Conservation (phyloP, 1,140 invertebrate genomes). For the Sitodiplosis mosellana region DNA sequence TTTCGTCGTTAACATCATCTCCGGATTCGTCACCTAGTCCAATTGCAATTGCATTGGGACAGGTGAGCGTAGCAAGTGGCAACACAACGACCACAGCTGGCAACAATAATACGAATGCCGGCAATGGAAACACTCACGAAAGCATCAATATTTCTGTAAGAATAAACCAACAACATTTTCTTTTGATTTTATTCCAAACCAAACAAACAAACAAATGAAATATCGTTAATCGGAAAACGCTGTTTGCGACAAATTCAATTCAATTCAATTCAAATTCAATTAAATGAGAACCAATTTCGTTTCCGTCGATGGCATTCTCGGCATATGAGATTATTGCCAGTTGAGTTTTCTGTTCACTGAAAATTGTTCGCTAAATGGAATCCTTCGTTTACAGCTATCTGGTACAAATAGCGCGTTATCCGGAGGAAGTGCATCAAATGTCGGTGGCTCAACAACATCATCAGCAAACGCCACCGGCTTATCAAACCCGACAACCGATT, state of each 20-base stretch:
- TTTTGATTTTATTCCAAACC: too few species aligned
- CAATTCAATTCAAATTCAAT: too few species aligned
- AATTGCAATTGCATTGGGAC: slow-evolving; percentile 50
- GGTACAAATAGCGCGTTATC: neutral
- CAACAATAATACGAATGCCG: slow-evolving; percentile 16
- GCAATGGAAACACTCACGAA: slow-evolving; percentile 31
- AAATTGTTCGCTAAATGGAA: too few species aligned
- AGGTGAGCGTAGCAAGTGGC: slow-evolving; percentile 26
- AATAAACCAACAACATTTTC: too few species aligned
- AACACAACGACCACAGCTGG: slow-evolving; percentile 17
- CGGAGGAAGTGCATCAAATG: slow-evolving; percentile 1
- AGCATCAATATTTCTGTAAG: slow-evolving; percentile 17
- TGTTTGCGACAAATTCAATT: too few species aligned
- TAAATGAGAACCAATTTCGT: too few species aligned
- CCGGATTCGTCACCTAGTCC: slow-evolving; percentile 77
- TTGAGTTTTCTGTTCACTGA: too few species aligned
- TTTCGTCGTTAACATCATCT: slow-evolving; percentile 71
- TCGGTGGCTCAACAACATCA: neutral
- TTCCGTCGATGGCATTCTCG: slow-evolving; percentile 6
- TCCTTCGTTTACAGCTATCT: too few species aligned
- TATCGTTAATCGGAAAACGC: too few species aligned
- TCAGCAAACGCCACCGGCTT: slow-evolving; percentile 8
- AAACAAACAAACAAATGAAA: too few species aligned
- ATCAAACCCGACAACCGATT: slow-evolving; percentile 26
- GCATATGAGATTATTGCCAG: too few species aligned